These are phyloP conservation scores for Neodiprion pinetum DNA, from an alignment of 1,140 invertebrate genomes.

Conservation along the genomic window DNA sequence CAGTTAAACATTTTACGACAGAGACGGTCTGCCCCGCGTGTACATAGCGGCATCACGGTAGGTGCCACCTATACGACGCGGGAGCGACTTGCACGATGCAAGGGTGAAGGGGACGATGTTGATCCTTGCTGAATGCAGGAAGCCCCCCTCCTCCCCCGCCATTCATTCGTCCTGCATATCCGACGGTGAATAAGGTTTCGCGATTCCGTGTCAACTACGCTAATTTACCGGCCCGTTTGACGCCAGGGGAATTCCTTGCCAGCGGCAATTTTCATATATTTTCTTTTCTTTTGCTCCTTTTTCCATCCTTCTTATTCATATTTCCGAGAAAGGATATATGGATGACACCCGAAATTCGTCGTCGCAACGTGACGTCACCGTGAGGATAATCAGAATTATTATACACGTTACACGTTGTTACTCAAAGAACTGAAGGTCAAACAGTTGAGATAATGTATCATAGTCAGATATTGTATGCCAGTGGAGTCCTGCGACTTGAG, in stretches of 20 bases:
- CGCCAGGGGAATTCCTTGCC: conserved; percentile 5
- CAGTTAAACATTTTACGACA: conserved; percentile 62
- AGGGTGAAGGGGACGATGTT: conserved; percentile 7
- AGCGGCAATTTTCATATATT: too few species aligned
- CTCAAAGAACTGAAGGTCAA: too few species aligned
- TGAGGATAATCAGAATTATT: too few species aligned
- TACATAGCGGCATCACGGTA: neutral
- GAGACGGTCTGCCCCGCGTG: conserved; percentile 44
- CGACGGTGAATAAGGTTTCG: neutral
- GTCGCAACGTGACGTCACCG: too few species aligned
- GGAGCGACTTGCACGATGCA: neutral
- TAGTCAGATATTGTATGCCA: too few species aligned
- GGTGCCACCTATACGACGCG: neutral
- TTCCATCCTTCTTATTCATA: too few species aligned
- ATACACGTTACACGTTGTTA: too few species aligned
- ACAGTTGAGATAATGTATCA: too few species aligned
- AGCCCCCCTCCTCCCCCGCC: neutral
- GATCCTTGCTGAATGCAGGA: conserved; percentile 16
- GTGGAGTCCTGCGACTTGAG: too few species aligned
- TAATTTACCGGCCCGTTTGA: conserved; percentile 47
- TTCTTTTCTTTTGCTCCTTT: too few species aligned
- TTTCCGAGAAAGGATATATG: too few species aligned
- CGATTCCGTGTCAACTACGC: conserved; percentile 32
- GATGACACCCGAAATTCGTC: too few species aligned
- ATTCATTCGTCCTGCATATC: neutral